Conservation (phyloP, 2,113 vertebrate genomes). For the Physeter macrocephalus region DNA sequence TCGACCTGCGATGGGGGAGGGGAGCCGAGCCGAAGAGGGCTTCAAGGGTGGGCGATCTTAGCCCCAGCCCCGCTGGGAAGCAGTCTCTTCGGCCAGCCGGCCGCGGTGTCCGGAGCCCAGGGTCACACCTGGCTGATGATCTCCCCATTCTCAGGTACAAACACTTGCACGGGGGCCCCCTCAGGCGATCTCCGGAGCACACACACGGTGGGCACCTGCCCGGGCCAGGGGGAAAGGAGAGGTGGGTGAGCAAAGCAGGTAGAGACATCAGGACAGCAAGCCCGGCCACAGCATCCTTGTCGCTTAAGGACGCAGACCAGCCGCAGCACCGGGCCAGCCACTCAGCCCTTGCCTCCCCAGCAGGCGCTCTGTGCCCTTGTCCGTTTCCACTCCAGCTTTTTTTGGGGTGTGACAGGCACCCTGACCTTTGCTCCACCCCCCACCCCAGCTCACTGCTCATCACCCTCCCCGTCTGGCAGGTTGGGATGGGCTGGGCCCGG, state of each 20-base stretch:
- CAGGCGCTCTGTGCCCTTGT: background rate
- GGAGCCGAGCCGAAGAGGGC: constrained; percentile 20
- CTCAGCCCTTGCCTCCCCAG: too few species aligned
- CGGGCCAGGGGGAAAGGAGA: background rate
- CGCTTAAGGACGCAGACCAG: background rate
- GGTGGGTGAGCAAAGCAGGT: background rate
- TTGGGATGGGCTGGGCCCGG: background rate
- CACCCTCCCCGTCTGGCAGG: constrained; percentile 29
- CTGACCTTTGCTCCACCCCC: background rate
- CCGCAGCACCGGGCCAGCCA: background rate
- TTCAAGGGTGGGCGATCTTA: background rate
- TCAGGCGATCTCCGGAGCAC: constrained; percentile 86
- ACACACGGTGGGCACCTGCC: constrained; percentile 80
- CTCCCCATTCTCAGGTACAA: constrained; percentile 86
- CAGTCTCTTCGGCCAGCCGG: background rate
- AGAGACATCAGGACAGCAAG: accelerated
- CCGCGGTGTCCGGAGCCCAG: background rate
- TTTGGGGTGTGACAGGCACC: background rate
- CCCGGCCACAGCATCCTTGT: too few species aligned
- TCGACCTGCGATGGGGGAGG: constrained; percentile 60
- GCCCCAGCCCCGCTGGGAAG: background rate
- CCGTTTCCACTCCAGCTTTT: background rate
- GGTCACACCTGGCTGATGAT: constrained; percentile 90
- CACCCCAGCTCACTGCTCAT: background rate
- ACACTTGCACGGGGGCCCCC: constrained; percentile 89